These are phyloP conservation scores for Dromius quadrimaculatus DNA, from an alignment of 2,888 invertebrate genomes.

Conservation along the genomic window DNA sequence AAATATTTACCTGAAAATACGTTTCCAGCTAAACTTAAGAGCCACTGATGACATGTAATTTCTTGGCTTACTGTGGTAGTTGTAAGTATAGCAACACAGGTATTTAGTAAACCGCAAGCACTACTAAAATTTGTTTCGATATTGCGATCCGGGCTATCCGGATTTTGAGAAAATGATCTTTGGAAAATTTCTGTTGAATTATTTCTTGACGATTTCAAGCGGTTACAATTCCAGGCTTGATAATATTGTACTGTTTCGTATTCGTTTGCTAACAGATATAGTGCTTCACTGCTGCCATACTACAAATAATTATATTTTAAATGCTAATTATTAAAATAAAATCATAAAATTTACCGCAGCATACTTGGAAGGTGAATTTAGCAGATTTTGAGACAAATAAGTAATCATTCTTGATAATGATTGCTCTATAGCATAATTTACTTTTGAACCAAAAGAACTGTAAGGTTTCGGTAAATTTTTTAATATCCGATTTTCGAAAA, in stretches of 20 bases:
- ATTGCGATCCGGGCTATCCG: constrained; percentile 50
- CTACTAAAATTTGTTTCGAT: constrained; percentile 54
- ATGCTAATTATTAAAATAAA: not conserved
- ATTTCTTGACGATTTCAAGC: constrained; percentile 30
- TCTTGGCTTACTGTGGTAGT: constrained; percentile 70
- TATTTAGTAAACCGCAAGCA: constrained; percentile 61
- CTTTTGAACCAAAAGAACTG: constrained; percentile 60
- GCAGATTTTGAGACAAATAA: constrained; percentile 68
- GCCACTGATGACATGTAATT: constrained; percentile 67
- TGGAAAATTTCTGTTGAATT: constrained; percentile 50
- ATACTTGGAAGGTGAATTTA: constrained; percentile 75
- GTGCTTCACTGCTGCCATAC: constrained; percentile 77
- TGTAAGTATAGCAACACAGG: constrained; percentile 66
- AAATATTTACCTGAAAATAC: constrained; percentile 68
- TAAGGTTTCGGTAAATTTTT: constrained; percentile 70
- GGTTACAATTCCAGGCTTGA: constrained; percentile 75
- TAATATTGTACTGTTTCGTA: constrained; percentile 78
- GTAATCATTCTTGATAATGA: constrained; percentile 71
- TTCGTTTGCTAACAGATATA: constrained; percentile 74
- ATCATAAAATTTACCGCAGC: constrained; percentile 73
- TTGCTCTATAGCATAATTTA: constrained; percentile 65
- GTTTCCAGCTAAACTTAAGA: constrained; percentile 71
- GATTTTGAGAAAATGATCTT: constrained; percentile 52
- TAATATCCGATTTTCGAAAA: constrained; percentile 66
- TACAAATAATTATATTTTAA: constrained; percentile 57